These are phyloP conservation scores for Donacobius atricapilla DNA, from an alignment of 2,113 vertebrate species.

Conservation along the genomic window DNA sequence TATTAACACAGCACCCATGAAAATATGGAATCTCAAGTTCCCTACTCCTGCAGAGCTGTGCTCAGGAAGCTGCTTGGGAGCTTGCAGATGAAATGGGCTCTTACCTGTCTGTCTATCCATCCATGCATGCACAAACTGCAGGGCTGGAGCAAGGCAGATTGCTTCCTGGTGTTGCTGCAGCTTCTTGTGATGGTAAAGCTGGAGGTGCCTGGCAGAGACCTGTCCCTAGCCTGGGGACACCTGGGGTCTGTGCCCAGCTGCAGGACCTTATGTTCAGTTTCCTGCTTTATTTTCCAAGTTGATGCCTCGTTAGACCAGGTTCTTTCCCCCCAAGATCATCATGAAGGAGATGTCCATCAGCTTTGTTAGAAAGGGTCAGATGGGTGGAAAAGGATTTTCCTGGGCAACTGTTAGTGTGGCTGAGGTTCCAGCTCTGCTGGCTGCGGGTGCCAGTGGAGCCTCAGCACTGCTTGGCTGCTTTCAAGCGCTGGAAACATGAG, in stretches of 20 bases:
- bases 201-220: not conserved
- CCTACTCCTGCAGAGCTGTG: not conserved
- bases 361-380: not conserved
- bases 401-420: not conserved
- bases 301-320: not conserved
- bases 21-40: not conserved
- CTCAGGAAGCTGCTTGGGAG: not conserved
- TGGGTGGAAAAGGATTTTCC: not conserved
- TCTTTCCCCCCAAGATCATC: not conserved
- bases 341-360: not conserved
- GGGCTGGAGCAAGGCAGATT: not conserved
- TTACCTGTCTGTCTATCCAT: not conserved
- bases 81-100: not conserved
- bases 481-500: too few species aligned
- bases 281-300: not conserved
- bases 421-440: not conserved
- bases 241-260: not conserved
- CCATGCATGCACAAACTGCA: not conserved
- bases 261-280: rapidly evolving
- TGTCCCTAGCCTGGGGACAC: not conserved
- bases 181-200: not conserved
- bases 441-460: not conserved
- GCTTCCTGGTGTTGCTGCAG: not conserved
- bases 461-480: not conserved
- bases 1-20: not conserved